Conservation (phyloP, 2,797 vertebrate genomes). For the Sebastes itinus region DNA sequence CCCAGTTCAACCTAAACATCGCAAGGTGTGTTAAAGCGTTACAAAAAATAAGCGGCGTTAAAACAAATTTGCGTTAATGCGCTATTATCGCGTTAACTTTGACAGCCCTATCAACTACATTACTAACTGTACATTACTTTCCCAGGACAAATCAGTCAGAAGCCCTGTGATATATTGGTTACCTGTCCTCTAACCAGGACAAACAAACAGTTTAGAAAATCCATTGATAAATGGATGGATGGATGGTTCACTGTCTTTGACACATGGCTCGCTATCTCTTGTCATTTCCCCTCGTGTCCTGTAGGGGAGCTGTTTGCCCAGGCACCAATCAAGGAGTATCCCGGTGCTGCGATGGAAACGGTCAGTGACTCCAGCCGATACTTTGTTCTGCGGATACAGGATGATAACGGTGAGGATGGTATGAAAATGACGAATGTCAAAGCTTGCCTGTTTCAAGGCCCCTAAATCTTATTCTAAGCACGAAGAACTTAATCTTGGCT, state of each 20-base stretch:
- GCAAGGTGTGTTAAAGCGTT: too few relatives aligned
- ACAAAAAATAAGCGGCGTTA: too few relatives aligned
- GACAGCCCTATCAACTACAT: not conserved
- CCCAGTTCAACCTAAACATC: too few relatives aligned
- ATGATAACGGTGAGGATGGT: constrained; percentile 87
- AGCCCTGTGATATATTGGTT: not conserved
- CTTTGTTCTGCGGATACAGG: constrained; percentile 94
- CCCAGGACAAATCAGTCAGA: not conserved
- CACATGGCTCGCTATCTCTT: not conserved
- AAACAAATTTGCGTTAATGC: too few relatives aligned
- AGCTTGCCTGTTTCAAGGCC: not conserved
- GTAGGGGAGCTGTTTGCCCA: constrained; percentile 94
- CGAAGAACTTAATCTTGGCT: not conserved
- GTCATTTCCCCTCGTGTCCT: constrained; percentile 12
- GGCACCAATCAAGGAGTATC: constrained; percentile 91
- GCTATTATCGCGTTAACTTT: too few relatives aligned
- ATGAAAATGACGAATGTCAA: not conserved
- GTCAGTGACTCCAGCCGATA: constrained; percentile 96
- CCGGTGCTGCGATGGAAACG: constrained; percentile 89
- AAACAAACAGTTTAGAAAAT: too few relatives aligned
- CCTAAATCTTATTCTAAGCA: not conserved
- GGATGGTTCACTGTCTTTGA: not conserved
- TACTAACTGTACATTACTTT: not conserved
- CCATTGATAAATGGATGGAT: not conserved
- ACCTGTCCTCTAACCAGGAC: not conserved